phyloP scores from a whole-genome alignment of 2,888 invertebrate species.

The Cryptus viduatorius region DNA sequence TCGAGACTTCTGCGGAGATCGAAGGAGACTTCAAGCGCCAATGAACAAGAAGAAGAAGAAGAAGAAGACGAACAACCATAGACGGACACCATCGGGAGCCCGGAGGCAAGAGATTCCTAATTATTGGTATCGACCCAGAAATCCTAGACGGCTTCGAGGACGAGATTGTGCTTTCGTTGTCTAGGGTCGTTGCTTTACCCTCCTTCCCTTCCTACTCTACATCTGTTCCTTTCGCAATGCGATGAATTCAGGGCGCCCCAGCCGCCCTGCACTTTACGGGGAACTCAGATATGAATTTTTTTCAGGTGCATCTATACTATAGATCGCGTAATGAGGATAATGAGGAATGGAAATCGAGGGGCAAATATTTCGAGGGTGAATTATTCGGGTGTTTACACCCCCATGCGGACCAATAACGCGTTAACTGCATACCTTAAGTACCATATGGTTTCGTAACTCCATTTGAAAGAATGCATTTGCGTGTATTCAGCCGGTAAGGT shows the following conservation, averaged over 20 bases:
- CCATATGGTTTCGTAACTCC: too few species aligned
- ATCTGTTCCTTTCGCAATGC: constrained; percentile 2
- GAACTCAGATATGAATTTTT: constrained; percentile 1
- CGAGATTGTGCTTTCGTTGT: constrained; percentile 57
- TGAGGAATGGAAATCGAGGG: not conserved
- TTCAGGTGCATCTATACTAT: constrained; percentile 4
- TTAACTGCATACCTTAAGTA: too few species aligned
- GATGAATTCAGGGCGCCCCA: not conserved
- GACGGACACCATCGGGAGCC: constrained; percentile 20
- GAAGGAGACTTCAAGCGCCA: not conserved
- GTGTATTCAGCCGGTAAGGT: too few species aligned
- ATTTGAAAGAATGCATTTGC: too few species aligned
- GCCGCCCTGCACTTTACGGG: constrained; percentile 40
- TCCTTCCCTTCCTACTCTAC: not conserved
- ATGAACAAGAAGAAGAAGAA: not conserved
- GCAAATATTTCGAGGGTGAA: not conserved
- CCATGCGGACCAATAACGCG: not conserved
- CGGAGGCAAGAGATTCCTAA: constrained; percentile 56
- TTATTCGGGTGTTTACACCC: not conserved
- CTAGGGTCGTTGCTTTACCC: constrained; percentile 62
- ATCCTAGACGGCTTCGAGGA: constrained; percentile 53
- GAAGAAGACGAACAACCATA: constrained; percentile 7
- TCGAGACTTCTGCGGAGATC: constrained; percentile 5
- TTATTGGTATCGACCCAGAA: constrained; percentile 62
- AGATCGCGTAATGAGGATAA: not conserved